Percentiles rank a stretch among this genome's conserved stretches.
These are phyloP conservation scores for Epirrhoe tristata DNA, from an alignment of 2,888 invertebrate genomes.

Conservation along the genomic window DNA sequence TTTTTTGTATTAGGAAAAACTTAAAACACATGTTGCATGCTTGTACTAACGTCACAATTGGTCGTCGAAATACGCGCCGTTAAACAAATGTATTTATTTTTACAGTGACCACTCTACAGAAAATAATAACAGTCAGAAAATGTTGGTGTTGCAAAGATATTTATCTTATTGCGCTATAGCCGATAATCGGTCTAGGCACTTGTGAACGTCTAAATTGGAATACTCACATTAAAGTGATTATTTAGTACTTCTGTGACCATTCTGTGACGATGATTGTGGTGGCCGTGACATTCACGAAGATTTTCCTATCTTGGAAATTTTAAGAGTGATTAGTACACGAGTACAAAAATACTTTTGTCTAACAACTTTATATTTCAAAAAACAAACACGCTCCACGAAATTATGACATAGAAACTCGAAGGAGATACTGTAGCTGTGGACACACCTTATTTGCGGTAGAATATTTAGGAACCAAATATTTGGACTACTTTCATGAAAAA, in stretches of 20 bases:
- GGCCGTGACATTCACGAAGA: constrained; percentile 21
- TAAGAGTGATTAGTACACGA: constrained; percentile 7
- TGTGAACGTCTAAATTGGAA: constrained; percentile 62
- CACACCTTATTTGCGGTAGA: background rate
- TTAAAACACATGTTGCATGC: constrained; percentile 57
- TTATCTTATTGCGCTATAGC: constrained; percentile 79
- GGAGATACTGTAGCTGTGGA: constrained; percentile 3
- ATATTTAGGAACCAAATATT: background rate
- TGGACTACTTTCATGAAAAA: background rate
- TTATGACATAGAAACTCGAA: constrained; percentile 2
- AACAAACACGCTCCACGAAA: background rate
- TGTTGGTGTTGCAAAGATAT: constrained; percentile 81
- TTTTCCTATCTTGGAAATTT: constrained; percentile 14
- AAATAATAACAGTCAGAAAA: constrained; percentile 79
- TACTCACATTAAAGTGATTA: constrained; percentile 46
- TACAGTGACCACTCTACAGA: constrained; percentile 84
- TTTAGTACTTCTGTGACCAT: constrained; percentile 37
- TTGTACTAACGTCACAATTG: constrained; percentile 52
- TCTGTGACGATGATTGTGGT: constrained; percentile 32
- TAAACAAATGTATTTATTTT: constrained; percentile 83
- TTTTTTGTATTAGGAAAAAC: background rate
- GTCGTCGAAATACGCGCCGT: constrained; percentile 60
- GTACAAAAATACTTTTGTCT: background rate
- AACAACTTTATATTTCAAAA: constrained; percentile 1
- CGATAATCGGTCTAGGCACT: constrained; percentile 75